Percentiles rank a stretch among this genome's conserved stretches.
phyloP scores from a whole-genome alignment of 2,113 vertebrate species.

The Megaceryle torquata region DNA sequence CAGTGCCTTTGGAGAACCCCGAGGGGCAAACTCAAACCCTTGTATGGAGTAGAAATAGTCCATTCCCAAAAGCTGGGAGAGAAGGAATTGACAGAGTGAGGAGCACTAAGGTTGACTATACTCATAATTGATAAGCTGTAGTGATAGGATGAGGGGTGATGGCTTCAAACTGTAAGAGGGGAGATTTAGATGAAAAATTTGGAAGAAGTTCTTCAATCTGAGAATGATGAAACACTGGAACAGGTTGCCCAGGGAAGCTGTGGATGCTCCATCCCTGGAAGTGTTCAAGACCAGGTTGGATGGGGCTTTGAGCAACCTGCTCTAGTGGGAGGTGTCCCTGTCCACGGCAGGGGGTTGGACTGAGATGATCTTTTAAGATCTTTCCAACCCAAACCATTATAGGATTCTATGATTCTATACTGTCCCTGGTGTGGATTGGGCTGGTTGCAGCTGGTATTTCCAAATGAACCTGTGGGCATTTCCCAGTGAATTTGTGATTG shows the following conservation, averaged over 20 bases:
- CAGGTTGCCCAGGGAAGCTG: too few relatives aligned
- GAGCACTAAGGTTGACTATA: background rate
- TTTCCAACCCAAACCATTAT: background rate
- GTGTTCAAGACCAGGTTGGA: too few relatives aligned
- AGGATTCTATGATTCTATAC: background rate
- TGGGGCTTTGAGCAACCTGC: too few relatives aligned
- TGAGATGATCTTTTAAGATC: too few relatives aligned
- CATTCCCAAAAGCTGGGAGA: background rate
- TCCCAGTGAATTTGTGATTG: background rate
- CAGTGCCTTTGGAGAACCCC: background rate
- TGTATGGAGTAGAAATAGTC: background rate
- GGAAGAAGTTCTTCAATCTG: too few relatives aligned
- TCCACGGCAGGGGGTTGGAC: too few relatives aligned
- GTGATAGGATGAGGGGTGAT: background rate
- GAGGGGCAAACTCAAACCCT: background rate
- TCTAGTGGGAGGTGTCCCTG: too few relatives aligned
- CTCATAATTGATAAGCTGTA: background rate
- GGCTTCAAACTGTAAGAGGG: background rate
- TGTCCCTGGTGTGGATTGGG: accelerated
- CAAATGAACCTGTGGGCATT: background rate
- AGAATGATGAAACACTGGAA: too few relatives aligned
- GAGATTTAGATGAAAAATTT: background rate
- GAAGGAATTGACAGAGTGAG: accelerated
- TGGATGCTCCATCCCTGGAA: too few relatives aligned
- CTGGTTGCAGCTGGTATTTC: background rate